Evolutionary conservation across 2,888 invertebrate species (phyloP).

Genomic region (Tinea trinotella): DNA sequence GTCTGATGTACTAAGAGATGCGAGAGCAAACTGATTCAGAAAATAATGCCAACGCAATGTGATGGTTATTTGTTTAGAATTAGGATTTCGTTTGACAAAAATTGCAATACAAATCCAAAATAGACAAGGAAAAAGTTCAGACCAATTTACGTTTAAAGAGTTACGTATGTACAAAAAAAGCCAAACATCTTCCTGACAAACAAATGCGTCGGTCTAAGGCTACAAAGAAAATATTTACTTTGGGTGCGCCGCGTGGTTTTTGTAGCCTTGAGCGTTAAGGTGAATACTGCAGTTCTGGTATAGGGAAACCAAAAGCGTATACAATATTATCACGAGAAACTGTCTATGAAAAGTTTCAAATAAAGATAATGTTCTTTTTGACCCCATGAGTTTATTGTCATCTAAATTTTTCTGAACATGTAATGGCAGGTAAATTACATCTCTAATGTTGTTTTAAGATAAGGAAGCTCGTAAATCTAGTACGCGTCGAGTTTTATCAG

Average conservation of each 20-base stretch:
- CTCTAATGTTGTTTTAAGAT: constrained; percentile 28
- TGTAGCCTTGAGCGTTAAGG: constrained; percentile 22
- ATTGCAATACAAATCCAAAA: neutral
- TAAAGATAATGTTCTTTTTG: neutral
- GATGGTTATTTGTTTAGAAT: neutral
- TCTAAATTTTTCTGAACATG: constrained; percentile 13
- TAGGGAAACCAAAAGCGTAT: neutral
- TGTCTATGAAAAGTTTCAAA: neutral
- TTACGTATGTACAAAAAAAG: constrained; percentile 15
- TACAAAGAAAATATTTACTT: constrained; percentile 22
- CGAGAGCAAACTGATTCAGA: neutral
- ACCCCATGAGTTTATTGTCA: neutral
- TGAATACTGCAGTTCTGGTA: constrained; percentile 9
- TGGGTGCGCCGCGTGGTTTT: constrained; percentile 22
- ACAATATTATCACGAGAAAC: neutral
- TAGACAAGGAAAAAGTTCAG: constrained; percentile 2
- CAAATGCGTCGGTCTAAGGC: constrained; percentile 15
- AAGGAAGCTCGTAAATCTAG: constrained; percentile 35
- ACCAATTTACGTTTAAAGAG: constrained; percentile 6
- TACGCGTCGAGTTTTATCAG: constrained; percentile 19
- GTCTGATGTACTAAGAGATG: constrained; percentile 6
- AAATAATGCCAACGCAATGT: neutral
- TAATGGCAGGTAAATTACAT: constrained; percentile 18
- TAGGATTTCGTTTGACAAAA: neutral
- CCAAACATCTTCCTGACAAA: constrained; percentile 18